Conservation (phyloP, 2,888 invertebrate species). For the Choreutis nemorana region DNA sequence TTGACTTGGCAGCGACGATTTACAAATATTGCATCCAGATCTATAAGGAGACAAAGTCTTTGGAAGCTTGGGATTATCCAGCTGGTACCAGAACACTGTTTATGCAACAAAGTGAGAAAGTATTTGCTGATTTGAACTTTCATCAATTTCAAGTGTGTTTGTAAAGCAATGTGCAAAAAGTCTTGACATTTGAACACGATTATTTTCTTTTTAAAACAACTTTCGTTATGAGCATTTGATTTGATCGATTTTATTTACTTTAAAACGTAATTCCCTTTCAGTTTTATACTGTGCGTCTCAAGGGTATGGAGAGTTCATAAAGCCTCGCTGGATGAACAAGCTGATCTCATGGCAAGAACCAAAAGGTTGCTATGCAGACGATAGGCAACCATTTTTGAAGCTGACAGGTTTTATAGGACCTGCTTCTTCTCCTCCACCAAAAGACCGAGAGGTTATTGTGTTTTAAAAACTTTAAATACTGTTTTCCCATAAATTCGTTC, state of each 20-base stretch:
- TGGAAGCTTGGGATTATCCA: conserved; percentile 55
- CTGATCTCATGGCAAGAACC: conserved; percentile 56
- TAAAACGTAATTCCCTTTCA: too few species aligned
- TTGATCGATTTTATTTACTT: background rate
- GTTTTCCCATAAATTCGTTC: background rate
- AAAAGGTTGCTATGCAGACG: conserved; percentile 50
- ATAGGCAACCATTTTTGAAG: conserved; percentile 42
- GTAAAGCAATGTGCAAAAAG: too few species aligned
- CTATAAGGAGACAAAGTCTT: conserved; percentile 52
- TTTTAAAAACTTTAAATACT: background rate
- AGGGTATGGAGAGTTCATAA: conserved; percentile 58
- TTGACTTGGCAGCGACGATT: conserved; percentile 43
- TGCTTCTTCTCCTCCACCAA: conserved; percentile 20
- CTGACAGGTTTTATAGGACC: conserved; percentile 47
- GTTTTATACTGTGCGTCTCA: conserved; percentile 47
- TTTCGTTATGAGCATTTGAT: conserved; percentile 9
- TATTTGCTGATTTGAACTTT: conserved; percentile 1
- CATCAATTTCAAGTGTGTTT: conserved; percentile 1
- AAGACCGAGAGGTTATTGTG: conserved; percentile 36
- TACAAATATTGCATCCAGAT: conserved; percentile 55
- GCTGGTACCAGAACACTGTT: conserved; percentile 48
- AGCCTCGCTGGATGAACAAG: conserved; percentile 59
- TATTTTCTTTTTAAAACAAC: conserved; percentile 9
- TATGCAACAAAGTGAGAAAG: conserved; percentile 49
- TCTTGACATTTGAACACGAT: conserved; percentile 1